Evolutionary conservation across 2,113 vertebrate genomes (phyloP).

Genomic region (Pelecanoides urinatrix): DNA sequence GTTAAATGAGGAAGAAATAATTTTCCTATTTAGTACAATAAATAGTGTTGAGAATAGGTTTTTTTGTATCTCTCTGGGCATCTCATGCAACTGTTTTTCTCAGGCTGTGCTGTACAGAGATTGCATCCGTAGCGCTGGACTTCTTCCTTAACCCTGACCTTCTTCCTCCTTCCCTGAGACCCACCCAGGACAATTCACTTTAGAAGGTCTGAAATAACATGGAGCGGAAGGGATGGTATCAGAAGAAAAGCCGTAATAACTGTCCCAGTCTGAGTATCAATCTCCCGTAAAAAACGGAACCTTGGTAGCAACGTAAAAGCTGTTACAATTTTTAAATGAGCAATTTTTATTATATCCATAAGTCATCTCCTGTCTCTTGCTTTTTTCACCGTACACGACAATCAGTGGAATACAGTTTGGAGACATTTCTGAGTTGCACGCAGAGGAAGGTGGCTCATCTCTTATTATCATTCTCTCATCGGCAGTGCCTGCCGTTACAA

Average conservation of each 20-base stretch:
- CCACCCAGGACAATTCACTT: background rate
- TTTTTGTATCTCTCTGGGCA: background rate
- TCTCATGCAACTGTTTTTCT: background rate
- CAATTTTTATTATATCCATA: background rate
- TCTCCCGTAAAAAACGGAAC: background rate
- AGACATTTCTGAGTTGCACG: fast-evolving
- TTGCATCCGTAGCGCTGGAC: background rate
- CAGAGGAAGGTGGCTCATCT: background rate
- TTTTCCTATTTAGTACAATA: background rate
- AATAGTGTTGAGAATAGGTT: background rate
- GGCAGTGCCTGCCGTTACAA: background rate
- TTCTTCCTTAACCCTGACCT: background rate
- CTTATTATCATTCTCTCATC: fast-evolving
- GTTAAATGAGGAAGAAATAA: background rate
- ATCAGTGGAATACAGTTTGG: background rate
- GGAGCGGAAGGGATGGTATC: background rate
- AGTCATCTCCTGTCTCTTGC: background rate
- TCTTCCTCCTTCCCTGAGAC: background rate
- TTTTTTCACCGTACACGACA: background rate
- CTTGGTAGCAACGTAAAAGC: background rate
- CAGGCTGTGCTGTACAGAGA: background rate
- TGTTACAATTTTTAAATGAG: background rate
- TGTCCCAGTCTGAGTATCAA: background rate
- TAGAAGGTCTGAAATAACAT: background rate
- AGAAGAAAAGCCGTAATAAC: background rate